Evolutionary conservation across 2,113 vertebrate genomes (phyloP).

Genomic region (Amphilophus citrinellus): DNA sequence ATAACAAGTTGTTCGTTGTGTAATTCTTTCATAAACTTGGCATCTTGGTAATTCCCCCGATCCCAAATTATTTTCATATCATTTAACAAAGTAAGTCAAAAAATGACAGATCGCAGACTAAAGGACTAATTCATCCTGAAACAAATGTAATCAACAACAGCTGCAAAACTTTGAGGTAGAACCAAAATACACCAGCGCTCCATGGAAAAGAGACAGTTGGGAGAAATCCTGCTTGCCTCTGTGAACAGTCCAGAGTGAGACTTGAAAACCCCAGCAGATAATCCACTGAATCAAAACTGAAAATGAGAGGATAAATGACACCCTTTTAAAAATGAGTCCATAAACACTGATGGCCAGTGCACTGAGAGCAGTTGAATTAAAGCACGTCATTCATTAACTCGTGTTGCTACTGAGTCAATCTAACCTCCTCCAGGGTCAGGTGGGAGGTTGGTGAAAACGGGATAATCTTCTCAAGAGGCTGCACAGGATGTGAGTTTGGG

Average conservation of each 20-base stretch:
- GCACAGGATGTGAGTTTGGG: no score
- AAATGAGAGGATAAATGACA: background rate
- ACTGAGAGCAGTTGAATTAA: no score
- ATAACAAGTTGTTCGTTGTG: conserved; percentile 26
- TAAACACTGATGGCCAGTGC: no score
- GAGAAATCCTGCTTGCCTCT: background rate
- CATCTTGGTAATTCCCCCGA: background rate
- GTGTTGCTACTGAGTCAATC: no score
- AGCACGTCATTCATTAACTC: no score
- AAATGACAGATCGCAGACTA: background rate
- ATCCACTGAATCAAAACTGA: background rate
- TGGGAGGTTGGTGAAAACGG: no score
- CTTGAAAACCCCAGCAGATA: background rate
- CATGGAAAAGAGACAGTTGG: background rate
- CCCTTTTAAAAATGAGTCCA: background rate
- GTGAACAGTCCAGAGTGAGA: background rate
- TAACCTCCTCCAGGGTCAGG: no score
- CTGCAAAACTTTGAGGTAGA: background rate
- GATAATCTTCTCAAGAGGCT: no score
- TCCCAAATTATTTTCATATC: background rate
- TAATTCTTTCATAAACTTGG: background rate
- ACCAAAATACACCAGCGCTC: background rate
- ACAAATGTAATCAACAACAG: background rate
- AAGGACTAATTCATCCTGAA: background rate
- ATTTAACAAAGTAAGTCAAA: background rate